These are phyloP conservation scores for Terrapene triunguis DNA, from an alignment of 2,113 vertebrate species.

Conservation along the genomic window DNA sequence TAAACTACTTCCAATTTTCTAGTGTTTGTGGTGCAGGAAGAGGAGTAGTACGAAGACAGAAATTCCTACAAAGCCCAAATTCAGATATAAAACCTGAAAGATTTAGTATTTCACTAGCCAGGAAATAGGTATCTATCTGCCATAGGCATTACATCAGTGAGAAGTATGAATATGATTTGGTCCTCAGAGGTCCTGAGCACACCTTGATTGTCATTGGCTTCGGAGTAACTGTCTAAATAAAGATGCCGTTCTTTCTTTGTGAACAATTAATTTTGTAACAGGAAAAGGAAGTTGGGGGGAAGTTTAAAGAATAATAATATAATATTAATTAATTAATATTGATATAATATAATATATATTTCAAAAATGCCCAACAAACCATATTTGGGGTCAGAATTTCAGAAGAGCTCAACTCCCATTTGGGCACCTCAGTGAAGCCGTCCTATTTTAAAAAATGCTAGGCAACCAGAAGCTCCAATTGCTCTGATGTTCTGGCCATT, in stretches of 20 bases:
- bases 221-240: slow-evolving; percentile 41
- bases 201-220: slow-evolving; percentile 51
- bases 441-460: neutral
- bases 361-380: neutral
- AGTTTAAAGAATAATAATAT: slow-evolving; percentile 6
- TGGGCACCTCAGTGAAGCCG: neutral
- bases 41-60: neutral
- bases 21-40: neutral
- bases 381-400: neutral
- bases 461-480: neutral
- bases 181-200: slow-evolving; percentile 5
- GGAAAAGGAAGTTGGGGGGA: neutral
- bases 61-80: neutral
- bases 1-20: neutral
- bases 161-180: slow-evolving; percentile 19
- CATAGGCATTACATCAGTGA: neutral
- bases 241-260: neutral
- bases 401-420: neutral
- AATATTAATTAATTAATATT: neutral
- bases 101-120: neutral
- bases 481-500: neutral
- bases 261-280: slow-evolving; percentile 48
- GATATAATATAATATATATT: too few relatives aligned
- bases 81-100: neutral
- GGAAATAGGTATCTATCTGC: neutral